phyloP scores from a whole-genome alignment of 1,140 invertebrate genomes.

The Ostrea edulis region DNA sequence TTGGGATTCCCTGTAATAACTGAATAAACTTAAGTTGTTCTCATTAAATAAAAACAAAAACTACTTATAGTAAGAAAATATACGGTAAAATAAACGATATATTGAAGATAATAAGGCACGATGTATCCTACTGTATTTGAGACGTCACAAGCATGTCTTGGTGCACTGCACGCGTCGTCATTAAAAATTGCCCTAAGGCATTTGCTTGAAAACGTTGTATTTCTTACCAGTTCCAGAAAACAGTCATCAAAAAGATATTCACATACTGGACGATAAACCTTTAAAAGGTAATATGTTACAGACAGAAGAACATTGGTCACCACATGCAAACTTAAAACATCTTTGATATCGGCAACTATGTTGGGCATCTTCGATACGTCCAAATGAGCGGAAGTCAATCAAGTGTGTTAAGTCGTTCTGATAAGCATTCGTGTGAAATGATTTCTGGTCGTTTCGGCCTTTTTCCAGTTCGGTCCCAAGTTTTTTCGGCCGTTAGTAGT shows the following conservation, averaged over 20 bases:
- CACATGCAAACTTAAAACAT: slow-evolving; percentile 50
- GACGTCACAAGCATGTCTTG: too few species aligned
- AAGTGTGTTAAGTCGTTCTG: neutral
- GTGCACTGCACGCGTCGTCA: neutral
- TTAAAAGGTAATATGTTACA: slow-evolving; percentile 58
- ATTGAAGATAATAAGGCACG: too few species aligned
- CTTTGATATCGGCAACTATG: slow-evolving; percentile 49
- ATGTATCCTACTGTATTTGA: too few species aligned
- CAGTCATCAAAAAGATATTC: slow-evolving; percentile 57
- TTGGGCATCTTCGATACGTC: neutral
- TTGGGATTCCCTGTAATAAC: too few species aligned
- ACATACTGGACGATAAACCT: slow-evolving; percentile 56
- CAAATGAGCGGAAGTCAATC: neutral
- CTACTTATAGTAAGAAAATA: too few species aligned
- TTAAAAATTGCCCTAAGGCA: slow-evolving; percentile 6
- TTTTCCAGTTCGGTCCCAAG: neutral
- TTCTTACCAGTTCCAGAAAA: slow-evolving; percentile 59
- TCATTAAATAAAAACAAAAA: too few species aligned
- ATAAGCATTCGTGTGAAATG: neutral
- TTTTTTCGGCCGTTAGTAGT: too few species aligned
- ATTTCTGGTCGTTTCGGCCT: neutral
- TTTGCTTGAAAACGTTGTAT: neutral
- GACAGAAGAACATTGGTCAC: slow-evolving; percentile 54
- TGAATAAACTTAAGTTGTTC: too few species aligned
- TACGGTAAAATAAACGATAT: too few species aligned